Base-by-base conservation (phyloP, 2,888 invertebrate species). In the Nemurella pictetii region DNA sequence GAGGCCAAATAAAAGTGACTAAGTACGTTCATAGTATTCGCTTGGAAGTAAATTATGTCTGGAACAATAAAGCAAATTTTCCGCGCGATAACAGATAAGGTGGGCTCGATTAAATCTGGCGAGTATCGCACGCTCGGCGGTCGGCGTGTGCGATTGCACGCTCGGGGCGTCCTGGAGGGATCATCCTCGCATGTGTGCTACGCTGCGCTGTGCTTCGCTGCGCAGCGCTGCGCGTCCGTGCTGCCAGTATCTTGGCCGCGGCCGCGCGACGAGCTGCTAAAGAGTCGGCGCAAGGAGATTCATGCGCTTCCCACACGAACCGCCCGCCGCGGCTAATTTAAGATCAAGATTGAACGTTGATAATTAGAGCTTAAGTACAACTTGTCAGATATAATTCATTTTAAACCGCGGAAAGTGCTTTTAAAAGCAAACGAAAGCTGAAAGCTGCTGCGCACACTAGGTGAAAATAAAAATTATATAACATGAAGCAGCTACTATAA, bases 301-400 rank as follows among this genome's bases (percentile, higher is more conserved):
- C 29, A 81, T 81, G n/a, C 80, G 25, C 7, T 26, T 25, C n/a
- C 26, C 26, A 26, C 80, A 81, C 80, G 80, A 81, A 81, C 80
- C 36, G 26, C 9, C 55, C 32, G 26, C 25, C 80, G 35, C 25
- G 30, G 35, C 26, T 35, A 81, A 81, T 81, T 81, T 81, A 81
- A 81, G 80, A 81, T 81, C 80, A 32, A 81, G 80, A 81, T 81
- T 36, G 32, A 81, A 81, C 26, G 80, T 20, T 32, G 80, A 81
- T 81, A 81, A 81, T 81, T 81, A 81, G 80, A 35, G 80, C 26
- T 81, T 81, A 26, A 81, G 80, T 35, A 81, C 32, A 81, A 81
- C 32, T 30, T 20, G 36, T 81, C 36, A 81, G 36, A 26, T 32
- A 35, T 81, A 81, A 81, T 81, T 81, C 80, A 81, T 81, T 36